A percentile compares a stretch with the other conserved stretches of the same genome.
These are phyloP conservation scores for Orius laevigatus DNA, from an alignment of 1,140 invertebrate genomes.

Conservation along the genomic window DNA sequence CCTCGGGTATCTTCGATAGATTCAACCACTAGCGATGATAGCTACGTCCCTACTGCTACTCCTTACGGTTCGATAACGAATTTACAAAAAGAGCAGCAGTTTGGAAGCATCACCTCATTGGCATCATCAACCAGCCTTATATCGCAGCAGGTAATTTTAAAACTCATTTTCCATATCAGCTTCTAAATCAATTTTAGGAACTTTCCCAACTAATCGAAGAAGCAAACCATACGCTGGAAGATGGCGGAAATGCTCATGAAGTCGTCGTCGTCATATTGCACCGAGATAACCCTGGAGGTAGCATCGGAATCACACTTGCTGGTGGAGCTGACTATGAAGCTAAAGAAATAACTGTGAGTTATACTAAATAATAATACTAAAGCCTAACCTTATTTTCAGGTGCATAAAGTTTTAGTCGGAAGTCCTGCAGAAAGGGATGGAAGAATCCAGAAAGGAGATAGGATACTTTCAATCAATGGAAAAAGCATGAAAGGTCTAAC, in stretches of 20 bases:
- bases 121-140: slow-evolving; percentile 44
- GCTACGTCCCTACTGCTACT: slow-evolving; percentile 23
- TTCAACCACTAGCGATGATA: slow-evolving; percentile 33
- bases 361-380: neutral
- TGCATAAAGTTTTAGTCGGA: slow-evolving; percentile 69
- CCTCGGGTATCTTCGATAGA: slow-evolving; percentile 31
- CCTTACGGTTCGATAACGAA: slow-evolving; percentile 29
- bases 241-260: slow-evolving; percentile 30
- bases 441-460: slow-evolving; percentile 67
- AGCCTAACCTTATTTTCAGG: slow-evolving; percentile 33
- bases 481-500: slow-evolving; percentile 60
- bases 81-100: slow-evolving; percentile 34
- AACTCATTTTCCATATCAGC: neutral
- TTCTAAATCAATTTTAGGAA: slow-evolving; percentile 28
- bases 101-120: slow-evolving; percentile 42
- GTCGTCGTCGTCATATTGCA: slow-evolving; percentile 42
- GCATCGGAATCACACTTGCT: slow-evolving; percentile 70
- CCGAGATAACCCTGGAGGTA: slow-evolving; percentile 45
- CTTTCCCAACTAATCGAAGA: slow-evolving; percentile 44
- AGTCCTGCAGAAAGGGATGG: slow-evolving; percentile 75
- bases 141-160: slow-evolving; percentile 34
- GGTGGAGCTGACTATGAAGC: slow-evolving; percentile 77
- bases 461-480: slow-evolving; percentile 80
- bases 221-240: slow-evolving; percentile 39
- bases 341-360: slow-evolving; percentile 74